Conservation (phyloP, 1,140 invertebrate genomes). For the Fopius arisanus region DNA sequence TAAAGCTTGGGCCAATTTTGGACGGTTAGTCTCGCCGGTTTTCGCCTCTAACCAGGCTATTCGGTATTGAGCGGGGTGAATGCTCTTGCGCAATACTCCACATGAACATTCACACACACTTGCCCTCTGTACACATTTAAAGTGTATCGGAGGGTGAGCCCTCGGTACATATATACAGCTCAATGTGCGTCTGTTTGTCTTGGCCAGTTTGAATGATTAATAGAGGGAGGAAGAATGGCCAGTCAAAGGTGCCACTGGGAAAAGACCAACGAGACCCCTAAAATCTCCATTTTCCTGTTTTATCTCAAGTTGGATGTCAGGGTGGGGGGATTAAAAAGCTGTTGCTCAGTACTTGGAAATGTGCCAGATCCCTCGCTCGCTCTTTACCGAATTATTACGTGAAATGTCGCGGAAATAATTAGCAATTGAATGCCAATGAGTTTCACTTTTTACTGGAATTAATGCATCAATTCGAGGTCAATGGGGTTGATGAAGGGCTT, state of each 20-base stretch:
- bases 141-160: not conserved
- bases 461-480: too few species aligned
- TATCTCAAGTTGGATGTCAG: not conserved
- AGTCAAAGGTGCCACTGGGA: not conserved
- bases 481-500: too few species aligned
- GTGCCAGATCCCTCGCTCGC: not conserved
- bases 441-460: not conserved
- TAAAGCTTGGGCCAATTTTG: conserved; percentile 18
- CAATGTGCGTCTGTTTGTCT: conserved; percentile 14
- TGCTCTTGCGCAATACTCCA: conserved; percentile 61
- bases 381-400: not conserved
- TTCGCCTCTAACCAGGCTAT: conserved; percentile 29
- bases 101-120: conserved; percentile 25
- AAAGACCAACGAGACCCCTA: not conserved
- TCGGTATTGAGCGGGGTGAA: conserved; percentile 63
- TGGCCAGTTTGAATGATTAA: conserved; percentile 29
- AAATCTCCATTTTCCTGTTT: not conserved
- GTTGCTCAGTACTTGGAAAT: not conserved
- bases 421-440: not conserved
- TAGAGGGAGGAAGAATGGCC: not conserved
- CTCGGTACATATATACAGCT: not conserved
- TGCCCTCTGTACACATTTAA: not conserved
- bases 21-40: conserved; percentile 3
- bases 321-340: not conserved
- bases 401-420: not conserved